Evolutionary conservation across 2,113 vertebrate genomes (phyloP).

Genomic region (Meriones unguiculatus): DNA sequence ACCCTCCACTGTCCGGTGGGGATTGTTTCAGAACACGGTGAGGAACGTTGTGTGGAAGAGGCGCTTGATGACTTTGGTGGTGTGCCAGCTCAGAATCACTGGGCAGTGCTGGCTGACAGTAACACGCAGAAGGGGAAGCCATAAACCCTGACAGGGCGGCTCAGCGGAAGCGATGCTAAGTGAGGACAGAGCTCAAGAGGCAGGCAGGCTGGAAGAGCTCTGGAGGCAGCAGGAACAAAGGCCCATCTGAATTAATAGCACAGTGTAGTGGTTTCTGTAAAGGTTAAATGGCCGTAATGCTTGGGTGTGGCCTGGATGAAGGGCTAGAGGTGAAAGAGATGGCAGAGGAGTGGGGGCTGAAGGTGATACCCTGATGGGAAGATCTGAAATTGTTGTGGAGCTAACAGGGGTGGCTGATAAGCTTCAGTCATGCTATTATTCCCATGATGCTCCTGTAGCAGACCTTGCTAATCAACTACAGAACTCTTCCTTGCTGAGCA

Average conservation of each 20-base stretch:
- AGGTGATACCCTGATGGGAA: neutral
- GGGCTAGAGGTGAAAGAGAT: neutral
- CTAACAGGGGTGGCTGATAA: neutral
- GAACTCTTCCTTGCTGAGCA: neutral
- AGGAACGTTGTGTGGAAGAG: neutral
- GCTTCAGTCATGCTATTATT: fast-evolving
- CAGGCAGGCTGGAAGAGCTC: neutral
- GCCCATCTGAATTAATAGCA: neutral
- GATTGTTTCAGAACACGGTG: neutral
- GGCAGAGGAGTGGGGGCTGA: neutral
- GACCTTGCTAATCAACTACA: constrained; percentile 31
- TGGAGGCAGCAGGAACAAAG: neutral
- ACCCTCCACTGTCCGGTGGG: neutral
- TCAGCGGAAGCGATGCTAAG: neutral
- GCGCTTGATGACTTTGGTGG: neutral
- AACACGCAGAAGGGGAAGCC: neutral
- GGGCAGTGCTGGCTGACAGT: neutral
- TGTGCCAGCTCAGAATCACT: neutral
- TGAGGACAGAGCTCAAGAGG: neutral
- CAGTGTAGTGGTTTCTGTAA: neutral
- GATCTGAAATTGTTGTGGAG: neutral
- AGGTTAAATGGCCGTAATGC: neutral
- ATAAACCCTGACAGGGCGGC: fast-evolving
- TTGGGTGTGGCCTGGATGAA: neutral
- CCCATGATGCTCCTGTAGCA: neutral